Base-by-base conservation (phyloP, 2,797 vertebrate genomes). In the Antennarius maculatus region DNA sequence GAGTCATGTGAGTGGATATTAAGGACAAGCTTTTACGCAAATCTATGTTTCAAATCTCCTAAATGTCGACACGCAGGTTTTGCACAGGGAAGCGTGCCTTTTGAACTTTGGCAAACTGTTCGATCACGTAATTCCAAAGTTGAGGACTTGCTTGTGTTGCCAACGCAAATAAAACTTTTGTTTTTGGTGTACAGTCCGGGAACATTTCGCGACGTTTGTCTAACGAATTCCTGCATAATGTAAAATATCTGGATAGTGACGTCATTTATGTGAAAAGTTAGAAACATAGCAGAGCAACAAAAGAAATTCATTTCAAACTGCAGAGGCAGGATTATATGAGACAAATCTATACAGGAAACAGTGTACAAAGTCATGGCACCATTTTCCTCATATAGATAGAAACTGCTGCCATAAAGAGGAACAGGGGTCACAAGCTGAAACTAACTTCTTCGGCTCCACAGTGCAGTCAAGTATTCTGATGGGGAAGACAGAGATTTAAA, bases 321-420 rank as follows among this genome's bases (percentile, higher is more conserved):
- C 37, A 39, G 37, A 39, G 2, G 37, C 37, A 39, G 37, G 37
- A 39, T 9, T 9, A 8, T 39, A 39, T 9, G 12, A 10, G 7
- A 43, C 13, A 43, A 15, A 13, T 5, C 2, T 39, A 2, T 43
- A 4, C 11, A 43, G 9, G 27, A 1, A 9, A 52, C 17, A 7
- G 9, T 9, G 3, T 1, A 12, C 16, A 27, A 58, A 65, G 47
- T 6, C 43, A 45, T 23, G 28, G 15, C 54, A 51, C 5, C n/a
- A 28, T 29, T 71, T 50, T 17, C 3, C 7, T 37, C 17, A 45
- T n/a, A 29, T n/a, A n/a, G 18, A 17, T 23, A 4, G 5, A 34
- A 34, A 3, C 37, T 0, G 34, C 3, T 7, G n/a, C 3, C 7
- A 49, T 42, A 61, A 75, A 70, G 53, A 81, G 78, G 78, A 79